Evolutionary conservation across 2,113 vertebrate genomes (phyloP).

Genomic region (Marmota flaviventris): DNA sequence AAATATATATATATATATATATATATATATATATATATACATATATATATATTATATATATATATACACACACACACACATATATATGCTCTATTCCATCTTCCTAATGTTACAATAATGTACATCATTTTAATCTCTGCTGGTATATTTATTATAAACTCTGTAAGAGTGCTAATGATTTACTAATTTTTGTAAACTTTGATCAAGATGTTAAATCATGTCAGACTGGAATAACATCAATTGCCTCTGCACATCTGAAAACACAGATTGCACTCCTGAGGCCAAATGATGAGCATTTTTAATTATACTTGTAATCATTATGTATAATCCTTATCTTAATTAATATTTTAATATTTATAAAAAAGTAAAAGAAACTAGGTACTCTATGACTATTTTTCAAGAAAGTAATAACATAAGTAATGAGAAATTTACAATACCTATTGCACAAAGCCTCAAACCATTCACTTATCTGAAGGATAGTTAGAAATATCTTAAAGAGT

Average conservation of each 20-base stretch:
- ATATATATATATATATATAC: background rate
- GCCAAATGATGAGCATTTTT: background rate
- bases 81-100: background rate
- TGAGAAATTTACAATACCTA: conserved; percentile 32
- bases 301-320: conserved; percentile 43
- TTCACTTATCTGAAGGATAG: background rate
- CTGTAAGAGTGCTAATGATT: background rate
- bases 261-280: background rate
- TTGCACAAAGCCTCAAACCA: conserved; percentile 20
- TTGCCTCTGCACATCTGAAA: conserved; percentile 18
- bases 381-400: conserved; percentile 2
- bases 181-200: conserved; percentile 60
- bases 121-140: conserved; percentile 17
- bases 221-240: background rate
- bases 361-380: background rate
- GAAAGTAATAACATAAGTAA: conserved; percentile 1
- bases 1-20: background rate
- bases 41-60: background rate
- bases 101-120: background rate
- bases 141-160: conserved; percentile 24
- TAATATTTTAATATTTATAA: conserved; percentile 46
- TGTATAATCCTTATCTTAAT: background rate
- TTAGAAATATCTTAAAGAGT: background rate
- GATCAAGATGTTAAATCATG: conserved; percentile 23
- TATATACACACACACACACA: too few relatives aligned